Conservation (phyloP, 2,113 vertebrate genomes). For the Telmatochromis sp. region DNA sequence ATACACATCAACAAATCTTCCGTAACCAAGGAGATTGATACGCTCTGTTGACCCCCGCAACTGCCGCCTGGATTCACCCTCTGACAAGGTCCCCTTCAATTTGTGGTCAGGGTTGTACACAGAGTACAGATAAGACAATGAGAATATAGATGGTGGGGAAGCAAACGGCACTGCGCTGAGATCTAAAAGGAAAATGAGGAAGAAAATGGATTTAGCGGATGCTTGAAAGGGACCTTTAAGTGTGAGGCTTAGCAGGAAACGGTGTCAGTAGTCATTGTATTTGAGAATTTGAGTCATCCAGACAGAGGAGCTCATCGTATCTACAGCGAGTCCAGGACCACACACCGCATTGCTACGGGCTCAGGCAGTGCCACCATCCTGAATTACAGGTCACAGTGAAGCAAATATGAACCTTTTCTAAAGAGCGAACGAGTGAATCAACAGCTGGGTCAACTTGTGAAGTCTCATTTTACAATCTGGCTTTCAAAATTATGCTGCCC, state of each 20-base stretch:
- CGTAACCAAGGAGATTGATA: slow-evolving; percentile 8
- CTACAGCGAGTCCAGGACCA: not conserved
- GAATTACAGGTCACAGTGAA: not conserved
- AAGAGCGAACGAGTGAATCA: not conserved
- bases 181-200: not conserved
- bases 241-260: not conserved
- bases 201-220: not conserved
- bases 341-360: not conserved
- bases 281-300: slow-evolving; percentile 13
- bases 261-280: slow-evolving; percentile 6
- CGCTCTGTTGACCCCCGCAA: slow-evolving; percentile 9
- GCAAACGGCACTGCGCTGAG: not conserved
- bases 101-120: slow-evolving; percentile 7
- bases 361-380: not conserved
- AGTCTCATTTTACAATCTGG: not conserved
- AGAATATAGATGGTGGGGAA: not conserved
- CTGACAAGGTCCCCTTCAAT: slow-evolving; percentile 27
- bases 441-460: not conserved
- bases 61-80: not conserved
- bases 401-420: not conserved
- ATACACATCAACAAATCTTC: not conserved
- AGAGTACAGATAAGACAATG: not conserved
- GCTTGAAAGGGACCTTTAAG: not conserved
- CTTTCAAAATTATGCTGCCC: not conserved
- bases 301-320: not conserved